Base-by-base conservation (phyloP, 53 echinoderm and acorn worm species). In the Hippasteria phrygiana region DNA sequence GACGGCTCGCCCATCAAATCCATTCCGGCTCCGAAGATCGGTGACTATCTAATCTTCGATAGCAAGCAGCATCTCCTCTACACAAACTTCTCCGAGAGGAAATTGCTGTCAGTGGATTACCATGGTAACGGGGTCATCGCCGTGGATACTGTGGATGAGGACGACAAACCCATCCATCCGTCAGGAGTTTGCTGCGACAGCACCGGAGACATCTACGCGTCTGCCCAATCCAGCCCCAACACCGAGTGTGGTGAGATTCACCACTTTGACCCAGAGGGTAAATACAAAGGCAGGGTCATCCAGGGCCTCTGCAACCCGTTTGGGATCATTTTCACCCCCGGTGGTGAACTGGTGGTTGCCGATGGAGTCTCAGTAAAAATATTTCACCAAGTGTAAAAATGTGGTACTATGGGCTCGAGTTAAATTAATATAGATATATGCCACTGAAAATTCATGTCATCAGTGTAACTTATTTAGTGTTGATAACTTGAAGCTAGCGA, bases 271-370 rank as follows among this genome's bases (percentile, higher is more conserved):
- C 65, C 81, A 11, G 45, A 81, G 40, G 81, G 81, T 26, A 31
- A 29, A 27, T 81, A 81, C 81, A 81, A 81, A 29, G 81, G 81
- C 20, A 42, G 65, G 81, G 34, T 81, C 66, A 65, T 81, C 81
- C 63, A 43, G 63, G 81, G 81, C 1, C 42, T 81, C 5, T 29
- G 26, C 18, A 63, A 81, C 81, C 81, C 81, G 13, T 81, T 81
- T 64, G 81, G 63, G 31, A 63, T 81, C 17, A 43, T 29, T 62
- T 81, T 81, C 65, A 81, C 63, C 17, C 42, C 81, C 16, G 18
- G 43, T 65, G 65, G 81, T 32, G 64, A 65, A 1, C 17, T 81
- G 42, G 43, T 81, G 63, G 65, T 81, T 10, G 81, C 81, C 5
- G 81, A 81, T 38, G 81, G 81, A 13, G 37, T 43, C 28, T 65